Conservation (phyloP, 2,888 invertebrate species). For the Gari tellinella region DNA sequence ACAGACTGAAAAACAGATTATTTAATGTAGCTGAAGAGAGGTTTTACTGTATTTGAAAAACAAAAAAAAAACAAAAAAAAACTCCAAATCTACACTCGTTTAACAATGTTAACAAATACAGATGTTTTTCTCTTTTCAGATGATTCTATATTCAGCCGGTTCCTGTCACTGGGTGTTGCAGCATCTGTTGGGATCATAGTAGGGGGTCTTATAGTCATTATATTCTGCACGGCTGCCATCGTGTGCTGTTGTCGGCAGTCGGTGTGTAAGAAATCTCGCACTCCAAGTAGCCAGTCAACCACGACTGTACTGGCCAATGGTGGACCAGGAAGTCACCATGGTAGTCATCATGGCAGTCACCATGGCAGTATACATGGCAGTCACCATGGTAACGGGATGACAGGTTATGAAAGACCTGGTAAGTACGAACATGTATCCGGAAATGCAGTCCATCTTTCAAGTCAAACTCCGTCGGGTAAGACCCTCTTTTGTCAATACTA, state of each 20-base stretch:
- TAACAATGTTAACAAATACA: too few species aligned
- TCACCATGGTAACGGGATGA: constrained; percentile 27
- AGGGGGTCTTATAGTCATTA: constrained; percentile 80
- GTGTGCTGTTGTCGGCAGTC: constrained; percentile 79
- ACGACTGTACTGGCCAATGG: constrained; percentile 70
- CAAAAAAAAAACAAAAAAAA: too few species aligned
- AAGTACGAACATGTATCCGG: too few species aligned
- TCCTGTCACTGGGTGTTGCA: constrained; percentile 82
- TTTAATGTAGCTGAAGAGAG: too few species aligned
- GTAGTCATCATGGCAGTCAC: constrained; percentile 39
- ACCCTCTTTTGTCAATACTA: too few species aligned
- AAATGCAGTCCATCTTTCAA: too few species aligned
- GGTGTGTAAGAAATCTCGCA: constrained; percentile 74
- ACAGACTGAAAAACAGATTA: too few species aligned
- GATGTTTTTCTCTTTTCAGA: constrained; percentile 64
- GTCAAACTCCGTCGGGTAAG: too few species aligned
- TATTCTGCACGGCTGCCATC: constrained; percentile 79
- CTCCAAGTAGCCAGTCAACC: constrained; percentile 48
- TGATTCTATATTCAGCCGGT: constrained; percentile 70
- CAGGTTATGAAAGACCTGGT: too few species aligned
- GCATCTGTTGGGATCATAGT: constrained; percentile 82
- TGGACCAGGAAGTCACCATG: constrained; percentile 59
- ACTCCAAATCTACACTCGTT: too few species aligned
- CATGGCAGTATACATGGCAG: constrained; percentile 37
- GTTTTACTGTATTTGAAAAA: too few species aligned